A percentile compares a stretch with the other conserved stretches of the same genome.
phyloP scores from a whole-genome alignment of 2,797 vertebrate genomes.

The Silurus aristotelis region DNA sequence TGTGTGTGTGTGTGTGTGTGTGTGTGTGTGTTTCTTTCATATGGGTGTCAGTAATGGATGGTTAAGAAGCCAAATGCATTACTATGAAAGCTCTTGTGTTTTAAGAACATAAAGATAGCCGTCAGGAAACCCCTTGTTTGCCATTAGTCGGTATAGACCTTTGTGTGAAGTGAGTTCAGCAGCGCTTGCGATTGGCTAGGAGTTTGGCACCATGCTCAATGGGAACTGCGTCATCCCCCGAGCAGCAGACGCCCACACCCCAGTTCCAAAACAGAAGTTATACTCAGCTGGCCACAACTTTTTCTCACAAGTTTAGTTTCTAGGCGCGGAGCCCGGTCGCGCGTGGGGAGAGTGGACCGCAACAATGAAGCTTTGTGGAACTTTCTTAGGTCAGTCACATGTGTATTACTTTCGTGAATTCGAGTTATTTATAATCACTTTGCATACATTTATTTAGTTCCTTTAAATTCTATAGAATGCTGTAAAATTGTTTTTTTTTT shows the following conservation, averaged over 20 bases:
- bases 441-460: not conserved
- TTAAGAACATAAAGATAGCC: not conserved
- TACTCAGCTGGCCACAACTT: conserved; percentile 79
- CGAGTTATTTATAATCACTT: not conserved
- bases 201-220: conserved; percentile 55
- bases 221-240: conserved; percentile 60
- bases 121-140: not conserved
- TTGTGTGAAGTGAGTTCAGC: conserved; percentile 55
- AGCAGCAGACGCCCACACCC: conserved; percentile 36
- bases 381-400: conserved; percentile 88
- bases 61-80: not conserved
- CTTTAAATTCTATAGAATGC: not conserved
- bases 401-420: not conserved
- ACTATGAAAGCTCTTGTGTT: not conserved
- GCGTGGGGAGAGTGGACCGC: conserved; percentile 62
- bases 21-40: not conserved
- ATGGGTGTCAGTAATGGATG: not conserved
- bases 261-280: conserved; percentile 77
- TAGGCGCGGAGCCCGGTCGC: conserved; percentile 30
- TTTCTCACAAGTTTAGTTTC: conserved; percentile 77
- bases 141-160: not conserved
- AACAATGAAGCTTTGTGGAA: conserved; percentile 89
- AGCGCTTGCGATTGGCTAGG: conserved; percentile 72
- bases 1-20: too few relatives aligned
- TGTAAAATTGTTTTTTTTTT: not conserved